These are phyloP conservation scores for Reticulitermes speratus DNA, from an alignment of 1,140 invertebrate species.

Conservation along the genomic window DNA sequence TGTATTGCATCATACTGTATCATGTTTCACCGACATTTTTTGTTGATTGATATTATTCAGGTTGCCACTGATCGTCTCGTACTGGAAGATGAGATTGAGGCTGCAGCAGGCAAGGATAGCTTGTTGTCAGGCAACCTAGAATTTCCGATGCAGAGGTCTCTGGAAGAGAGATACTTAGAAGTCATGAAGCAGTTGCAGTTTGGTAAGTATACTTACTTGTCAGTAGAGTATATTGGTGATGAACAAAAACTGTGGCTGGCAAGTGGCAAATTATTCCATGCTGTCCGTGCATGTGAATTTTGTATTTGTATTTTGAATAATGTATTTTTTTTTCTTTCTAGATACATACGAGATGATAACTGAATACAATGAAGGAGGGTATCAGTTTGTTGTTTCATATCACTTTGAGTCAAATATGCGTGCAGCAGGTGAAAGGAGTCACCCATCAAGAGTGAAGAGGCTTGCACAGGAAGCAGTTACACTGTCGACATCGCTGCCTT, in stretches of 20 bases:
- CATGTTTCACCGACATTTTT: too few species aligned
- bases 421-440: slow-evolving; percentile 78
- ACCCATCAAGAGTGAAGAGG: slow-evolving; percentile 84
- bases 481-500: slow-evolving; percentile 87
- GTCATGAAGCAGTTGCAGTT: slow-evolving; percentile 88
- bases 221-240: not conserved
- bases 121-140: slow-evolving; percentile 45
- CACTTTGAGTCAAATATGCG: slow-evolving; percentile 89
- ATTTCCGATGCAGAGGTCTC: slow-evolving; percentile 51
- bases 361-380: slow-evolving; percentile 69
- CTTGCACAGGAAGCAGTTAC: slow-evolving; percentile 95
- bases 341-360: slow-evolving; percentile 90
- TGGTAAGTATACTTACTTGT: slow-evolving; percentile 55
- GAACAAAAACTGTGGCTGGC: too few species aligned
- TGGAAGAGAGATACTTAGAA: slow-evolving; percentile 72
- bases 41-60: slow-evolving; percentile 42
- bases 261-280: too few species aligned
- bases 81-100: slow-evolving; percentile 47
- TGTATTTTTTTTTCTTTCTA: slow-evolving; percentile 45
- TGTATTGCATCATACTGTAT: too few species aligned
- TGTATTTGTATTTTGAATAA: too few species aligned
- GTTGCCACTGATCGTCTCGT: slow-evolving; percentile 59
- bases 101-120: slow-evolving; percentile 20
- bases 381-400: slow-evolving; percentile 83
- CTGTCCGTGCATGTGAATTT: too few species aligned